Percentiles rank a stretch among this genome's conserved stretches.
Evolutionary conservation across 2,113 vertebrate genomes (phyloP).

Genomic region (Lampris incognitus): DNA sequence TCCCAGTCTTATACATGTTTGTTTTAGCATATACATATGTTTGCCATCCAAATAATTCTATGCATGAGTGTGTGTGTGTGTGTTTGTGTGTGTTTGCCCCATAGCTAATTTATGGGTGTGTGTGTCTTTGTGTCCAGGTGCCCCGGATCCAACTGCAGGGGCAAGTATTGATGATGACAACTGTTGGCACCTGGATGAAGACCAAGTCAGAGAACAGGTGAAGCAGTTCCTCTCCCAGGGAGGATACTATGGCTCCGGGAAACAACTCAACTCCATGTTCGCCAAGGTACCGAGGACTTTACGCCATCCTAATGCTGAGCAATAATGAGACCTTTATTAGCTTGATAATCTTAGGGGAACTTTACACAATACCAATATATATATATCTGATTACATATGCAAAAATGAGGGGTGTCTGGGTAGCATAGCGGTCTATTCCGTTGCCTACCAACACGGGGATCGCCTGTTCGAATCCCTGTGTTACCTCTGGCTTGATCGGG

Average conservation of each 20-base stretch:
- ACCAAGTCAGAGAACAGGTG: conserved; percentile 98
- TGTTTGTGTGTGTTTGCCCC: conserved; percentile 1
- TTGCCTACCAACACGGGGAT: too few relatives aligned
- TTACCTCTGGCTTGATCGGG: too few relatives aligned
- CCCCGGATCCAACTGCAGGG: conserved; percentile 96
- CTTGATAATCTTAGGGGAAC: too few relatives aligned
- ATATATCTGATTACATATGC: too few relatives aligned
- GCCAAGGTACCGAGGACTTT: conserved; percentile 87
- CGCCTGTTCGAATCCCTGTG: too few relatives aligned
- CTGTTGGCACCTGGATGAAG: conserved; percentile 99
- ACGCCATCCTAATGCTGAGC: too few relatives aligned
- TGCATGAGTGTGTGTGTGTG: conserved; percentile 9
- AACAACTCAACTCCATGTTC: conserved; percentile 99
- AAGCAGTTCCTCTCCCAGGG: conserved; percentile 98
- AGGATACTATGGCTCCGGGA: conserved; percentile 97
- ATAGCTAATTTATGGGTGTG: neutral
- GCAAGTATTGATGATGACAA: conserved; percentile 98
- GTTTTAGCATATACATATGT: neutral
- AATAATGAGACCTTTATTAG: too few relatives aligned
- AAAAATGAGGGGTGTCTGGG: too few relatives aligned
- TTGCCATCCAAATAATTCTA: neutral
- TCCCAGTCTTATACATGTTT: neutral
- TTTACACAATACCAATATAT: too few relatives aligned
- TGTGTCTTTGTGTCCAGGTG: conserved; percentile 79
- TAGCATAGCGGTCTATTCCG: too few relatives aligned